A percentile compares a stretch with the other conserved stretches of the same genome.
These are phyloP conservation scores for Urocolius indicus DNA, from an alignment of 2,113 vertebrate species.

Conservation along the genomic window DNA sequence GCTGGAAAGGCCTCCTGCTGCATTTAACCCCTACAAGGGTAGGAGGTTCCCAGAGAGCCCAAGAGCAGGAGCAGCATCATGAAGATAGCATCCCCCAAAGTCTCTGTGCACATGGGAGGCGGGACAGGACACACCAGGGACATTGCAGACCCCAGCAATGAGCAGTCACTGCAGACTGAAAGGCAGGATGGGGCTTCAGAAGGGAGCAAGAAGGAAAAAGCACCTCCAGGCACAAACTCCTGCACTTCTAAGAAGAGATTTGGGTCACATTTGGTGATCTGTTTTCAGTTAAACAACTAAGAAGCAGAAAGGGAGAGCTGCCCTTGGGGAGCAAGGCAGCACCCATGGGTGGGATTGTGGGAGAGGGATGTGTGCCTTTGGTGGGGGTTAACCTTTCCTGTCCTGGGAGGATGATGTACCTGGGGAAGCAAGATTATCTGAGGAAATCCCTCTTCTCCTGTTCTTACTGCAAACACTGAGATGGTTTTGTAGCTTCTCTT, in stretches of 20 bases:
- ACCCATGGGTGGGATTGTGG: accelerated
- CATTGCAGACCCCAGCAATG: background rate
- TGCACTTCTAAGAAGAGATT: background rate
- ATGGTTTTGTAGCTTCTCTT: background rate
- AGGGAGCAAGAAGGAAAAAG: background rate
- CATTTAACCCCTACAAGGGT: no score
- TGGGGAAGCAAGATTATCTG: background rate
- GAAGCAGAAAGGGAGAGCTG: background rate
- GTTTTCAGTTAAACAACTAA: background rate
- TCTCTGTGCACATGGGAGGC: background rate
- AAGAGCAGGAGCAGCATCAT: background rate
- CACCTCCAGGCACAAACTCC: background rate
- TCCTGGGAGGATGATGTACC: background rate
- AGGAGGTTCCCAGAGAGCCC: background rate
- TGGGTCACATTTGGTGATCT: background rate
- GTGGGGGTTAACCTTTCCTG: background rate
- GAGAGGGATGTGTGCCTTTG: background rate
- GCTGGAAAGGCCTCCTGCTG: background rate
- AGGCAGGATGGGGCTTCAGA: background rate
- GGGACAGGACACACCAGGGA: background rate
- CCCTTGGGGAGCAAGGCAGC: accelerated
- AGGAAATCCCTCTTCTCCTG: background rate
- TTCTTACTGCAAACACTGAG: background rate
- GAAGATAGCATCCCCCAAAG: accelerated
- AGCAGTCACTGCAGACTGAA: accelerated